A percentile compares a stretch with the other conserved stretches of the same genome.
phyloP scores from a whole-genome alignment of 2,797 vertebrate species.

The Molossus molossus region DNA sequence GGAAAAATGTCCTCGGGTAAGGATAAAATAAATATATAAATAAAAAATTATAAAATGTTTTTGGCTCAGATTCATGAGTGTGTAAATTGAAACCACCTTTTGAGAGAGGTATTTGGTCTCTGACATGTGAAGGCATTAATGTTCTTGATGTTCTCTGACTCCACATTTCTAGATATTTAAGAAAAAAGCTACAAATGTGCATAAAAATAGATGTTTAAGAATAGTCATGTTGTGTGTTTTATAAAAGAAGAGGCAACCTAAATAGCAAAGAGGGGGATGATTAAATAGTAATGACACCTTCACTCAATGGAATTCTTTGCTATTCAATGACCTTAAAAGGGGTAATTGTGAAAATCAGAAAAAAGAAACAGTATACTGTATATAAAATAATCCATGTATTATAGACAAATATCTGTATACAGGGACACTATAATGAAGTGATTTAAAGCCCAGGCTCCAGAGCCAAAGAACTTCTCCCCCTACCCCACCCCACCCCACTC shows the following conservation, averaged over 20 bases:
- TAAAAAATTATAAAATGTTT: not conserved
- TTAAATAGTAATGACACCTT: not conserved
- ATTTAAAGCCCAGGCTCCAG: constrained; percentile 1
- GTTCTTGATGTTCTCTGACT: not conserved
- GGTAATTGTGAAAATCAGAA: constrained; percentile 21
- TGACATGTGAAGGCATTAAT: not conserved
- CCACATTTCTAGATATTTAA: not conserved
- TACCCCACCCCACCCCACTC: too few relatives aligned
- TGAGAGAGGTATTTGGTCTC: not conserved
- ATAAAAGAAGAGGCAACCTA: not conserved
- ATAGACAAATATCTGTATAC: not conserved
- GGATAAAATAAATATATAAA: too few relatives aligned
- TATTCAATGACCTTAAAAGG: constrained; percentile 20
- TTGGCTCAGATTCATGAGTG: rapidly evolving
- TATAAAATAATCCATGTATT: not conserved
- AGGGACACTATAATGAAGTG: not conserved
- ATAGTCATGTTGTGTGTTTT: not conserved
- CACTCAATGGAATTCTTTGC: not conserved
- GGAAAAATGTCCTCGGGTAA: too few relatives aligned
- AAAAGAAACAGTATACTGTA: constrained; percentile 26
- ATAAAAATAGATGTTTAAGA: not conserved
- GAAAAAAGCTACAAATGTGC: not conserved
- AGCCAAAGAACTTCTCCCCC: not conserved
- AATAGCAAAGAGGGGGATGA: not conserved
- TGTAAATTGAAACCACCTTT: not conserved